These are phyloP conservation scores for Petromus typicus DNA, from an alignment of 2,113 vertebrate genomes.

Conservation along the genomic window DNA sequence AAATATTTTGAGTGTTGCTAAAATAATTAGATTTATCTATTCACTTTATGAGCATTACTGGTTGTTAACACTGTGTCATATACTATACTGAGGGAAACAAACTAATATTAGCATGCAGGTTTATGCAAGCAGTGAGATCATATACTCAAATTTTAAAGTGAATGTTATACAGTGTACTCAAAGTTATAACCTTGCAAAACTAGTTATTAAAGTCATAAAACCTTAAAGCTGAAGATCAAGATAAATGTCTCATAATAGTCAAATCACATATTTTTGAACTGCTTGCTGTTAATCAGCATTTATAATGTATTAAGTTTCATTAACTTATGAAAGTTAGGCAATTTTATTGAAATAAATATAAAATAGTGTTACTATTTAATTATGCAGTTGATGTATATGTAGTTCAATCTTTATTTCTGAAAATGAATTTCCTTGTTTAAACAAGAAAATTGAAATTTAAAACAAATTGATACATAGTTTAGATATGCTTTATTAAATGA, in stretches of 20 bases:
- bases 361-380: background rate
- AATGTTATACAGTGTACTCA: background rate
- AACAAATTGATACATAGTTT: background rate
- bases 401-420: constrained; percentile 2
- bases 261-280: constrained; percentile 5
- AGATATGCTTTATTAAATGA: background rate
- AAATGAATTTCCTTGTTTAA: background rate
- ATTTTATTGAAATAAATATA: constrained; percentile 13
- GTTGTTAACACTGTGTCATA: background rate
- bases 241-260: background rate
- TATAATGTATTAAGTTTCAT: background rate
- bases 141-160: background rate
- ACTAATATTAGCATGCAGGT: background rate
- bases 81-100: background rate
- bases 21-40: background rate
- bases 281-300: background rate
- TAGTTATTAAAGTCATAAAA: background rate
- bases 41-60: background rate
- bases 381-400: background rate
- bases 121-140: background rate
- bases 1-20: background rate
- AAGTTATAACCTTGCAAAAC: background rate
- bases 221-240: background rate
- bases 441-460: background rate
- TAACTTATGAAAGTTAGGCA: background rate